These are phyloP conservation scores for Poeciliopsis presidionis DNA, from an alignment of 2,797 vertebrate genomes.

Conservation along the genomic window DNA sequence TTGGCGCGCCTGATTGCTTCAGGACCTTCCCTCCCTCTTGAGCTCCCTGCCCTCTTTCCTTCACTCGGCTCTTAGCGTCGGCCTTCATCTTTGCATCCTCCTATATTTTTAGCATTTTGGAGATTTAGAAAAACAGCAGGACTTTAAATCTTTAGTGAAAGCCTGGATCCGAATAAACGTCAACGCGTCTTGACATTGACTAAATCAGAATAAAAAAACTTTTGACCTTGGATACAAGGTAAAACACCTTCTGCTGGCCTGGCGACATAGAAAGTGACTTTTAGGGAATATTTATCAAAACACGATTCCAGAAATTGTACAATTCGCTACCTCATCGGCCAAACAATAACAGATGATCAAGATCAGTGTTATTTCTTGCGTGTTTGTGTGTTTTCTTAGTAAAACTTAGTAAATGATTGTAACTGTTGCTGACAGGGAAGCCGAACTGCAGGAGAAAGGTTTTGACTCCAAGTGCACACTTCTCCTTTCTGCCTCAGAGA, in stretches of 20 bases:
- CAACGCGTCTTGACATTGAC: conserved; percentile 5
- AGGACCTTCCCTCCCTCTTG: conserved; percentile 48
- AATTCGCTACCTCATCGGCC: conserved; percentile 24
- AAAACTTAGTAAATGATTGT: conserved; percentile 52
- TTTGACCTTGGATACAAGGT: not conserved
- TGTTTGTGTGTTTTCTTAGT: conserved; percentile 24
- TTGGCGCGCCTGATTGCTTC: conserved; percentile 63
- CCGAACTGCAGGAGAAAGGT: conserved; percentile 51
- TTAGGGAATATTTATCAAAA: conserved; percentile 31
- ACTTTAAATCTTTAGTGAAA: conserved; percentile 6
- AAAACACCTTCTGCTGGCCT: not conserved
- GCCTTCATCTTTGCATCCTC: conserved; percentile 9
- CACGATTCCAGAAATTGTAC: conserved; percentile 21
- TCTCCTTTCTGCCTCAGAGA: conserved; percentile 56
- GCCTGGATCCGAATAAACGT: conserved; percentile 8
- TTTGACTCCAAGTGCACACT: conserved; percentile 53
- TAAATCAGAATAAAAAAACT: not conserved
- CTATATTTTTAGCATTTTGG: conserved; percentile 9
- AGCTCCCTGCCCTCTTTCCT: conserved; percentile 50
- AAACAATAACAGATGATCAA: conserved; percentile 27
- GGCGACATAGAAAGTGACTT: not conserved
- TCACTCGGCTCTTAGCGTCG: conserved; percentile 35
- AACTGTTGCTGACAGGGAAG: conserved; percentile 61
- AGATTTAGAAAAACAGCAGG: not conserved
- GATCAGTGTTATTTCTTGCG: conserved; percentile 20